Percentiles rank a stretch among this genome's conserved stretches.
Conservation (phyloP, 2,797 vertebrate species). For the Sebastes cheni region DNA sequence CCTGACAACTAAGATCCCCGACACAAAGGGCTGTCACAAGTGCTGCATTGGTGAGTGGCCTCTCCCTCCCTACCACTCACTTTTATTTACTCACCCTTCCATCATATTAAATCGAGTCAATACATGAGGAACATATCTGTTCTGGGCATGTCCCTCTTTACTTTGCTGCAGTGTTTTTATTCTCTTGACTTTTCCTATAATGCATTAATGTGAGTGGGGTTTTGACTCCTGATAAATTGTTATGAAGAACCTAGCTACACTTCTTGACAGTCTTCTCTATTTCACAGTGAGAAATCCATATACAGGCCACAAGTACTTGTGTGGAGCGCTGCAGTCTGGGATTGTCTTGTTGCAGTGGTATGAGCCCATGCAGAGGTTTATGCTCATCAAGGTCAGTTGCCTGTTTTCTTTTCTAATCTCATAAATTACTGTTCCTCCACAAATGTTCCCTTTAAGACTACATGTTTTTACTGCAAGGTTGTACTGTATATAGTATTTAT, state of each 20-base stretch:
- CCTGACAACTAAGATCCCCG: constrained; percentile 97
- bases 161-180: background rate
- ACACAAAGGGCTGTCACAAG: constrained; percentile 99
- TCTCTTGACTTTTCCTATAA: background rate
- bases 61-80: background rate
- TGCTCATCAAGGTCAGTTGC: constrained; percentile 95
- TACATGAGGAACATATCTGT: background rate
- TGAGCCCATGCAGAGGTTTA: constrained; percentile 99
- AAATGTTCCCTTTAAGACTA: background rate
- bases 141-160: background rate
- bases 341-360: constrained; percentile 99
- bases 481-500: background rate
- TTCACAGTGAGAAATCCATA: constrained; percentile 94
- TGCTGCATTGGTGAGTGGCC: constrained; percentile 94
- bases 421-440: background rate
- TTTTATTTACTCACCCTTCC: constrained; percentile 2
- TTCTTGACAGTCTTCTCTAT: background rate
- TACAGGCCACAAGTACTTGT: constrained; percentile 97
- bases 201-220: background rate
- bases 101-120: constrained; percentile 6
- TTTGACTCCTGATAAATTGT: background rate
- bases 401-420: background rate
- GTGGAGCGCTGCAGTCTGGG: constrained; percentile 95
- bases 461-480: background rate
- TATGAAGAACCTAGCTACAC: background rate